Conservation (phyloP, 37 sponge, comb jelly and placozoan species). For the Hexactinellida sp. region DNA sequence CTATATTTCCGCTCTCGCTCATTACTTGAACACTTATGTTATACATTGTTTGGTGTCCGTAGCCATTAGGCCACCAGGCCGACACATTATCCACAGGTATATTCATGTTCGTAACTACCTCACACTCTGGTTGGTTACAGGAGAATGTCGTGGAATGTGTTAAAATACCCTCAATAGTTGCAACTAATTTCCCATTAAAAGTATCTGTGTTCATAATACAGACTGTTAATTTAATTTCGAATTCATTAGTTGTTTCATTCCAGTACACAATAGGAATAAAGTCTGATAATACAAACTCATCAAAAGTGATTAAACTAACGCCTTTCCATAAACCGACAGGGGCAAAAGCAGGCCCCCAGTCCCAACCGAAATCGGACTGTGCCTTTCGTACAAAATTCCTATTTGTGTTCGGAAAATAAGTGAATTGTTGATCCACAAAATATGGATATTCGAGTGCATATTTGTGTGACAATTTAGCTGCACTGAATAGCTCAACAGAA, state of each 20-base stretch:
- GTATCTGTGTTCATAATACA: background rate
- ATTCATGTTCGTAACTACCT: background rate
- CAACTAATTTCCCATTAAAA: background rate
- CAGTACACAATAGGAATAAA: conserved; percentile 29
- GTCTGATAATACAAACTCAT: conserved; percentile 22
- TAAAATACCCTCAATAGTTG: background rate
- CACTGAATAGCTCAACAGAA: background rate
- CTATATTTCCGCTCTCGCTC: background rate
- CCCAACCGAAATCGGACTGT: conserved; percentile 99
- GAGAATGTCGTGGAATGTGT: background rate
- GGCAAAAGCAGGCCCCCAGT: conserved; percentile 94
- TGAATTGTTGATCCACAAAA: conserved; percentile 1
- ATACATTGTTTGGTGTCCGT: conserved; percentile 27
- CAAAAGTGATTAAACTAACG: conserved; percentile 14
- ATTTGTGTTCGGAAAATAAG: conserved; percentile 28
- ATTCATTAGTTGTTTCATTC: background rate
- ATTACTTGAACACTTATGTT: background rate
- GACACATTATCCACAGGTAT: conserved; percentile 2
- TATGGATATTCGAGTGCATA: conserved; percentile 5
- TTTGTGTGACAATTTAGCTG: background rate
- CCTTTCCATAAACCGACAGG: conserved; percentile 75
- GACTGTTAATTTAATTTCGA: background rate
- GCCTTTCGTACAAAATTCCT: conserved; percentile 73
- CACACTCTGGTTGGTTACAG: background rate
- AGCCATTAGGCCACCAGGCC: conserved; percentile 36